Base-by-base conservation (phyloP, 2,113 vertebrate species). In the Takifugu bimaculatus region DNA sequence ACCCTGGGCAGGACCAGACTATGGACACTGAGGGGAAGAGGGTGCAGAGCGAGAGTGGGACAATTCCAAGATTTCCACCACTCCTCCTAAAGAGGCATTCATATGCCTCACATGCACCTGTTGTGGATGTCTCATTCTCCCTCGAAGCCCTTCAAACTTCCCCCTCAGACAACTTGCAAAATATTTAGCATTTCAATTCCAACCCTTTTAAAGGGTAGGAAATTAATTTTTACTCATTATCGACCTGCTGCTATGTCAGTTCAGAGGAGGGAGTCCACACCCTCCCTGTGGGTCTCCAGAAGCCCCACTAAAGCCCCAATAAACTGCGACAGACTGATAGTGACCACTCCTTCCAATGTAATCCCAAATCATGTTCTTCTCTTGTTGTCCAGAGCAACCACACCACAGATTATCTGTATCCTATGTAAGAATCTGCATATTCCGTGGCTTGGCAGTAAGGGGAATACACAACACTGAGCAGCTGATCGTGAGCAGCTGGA, bases 131-230 rank as follows among this genome's bases (percentile, higher is more conserved):
- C 54, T 52, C 57, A 45, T 64, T 63, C 70, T 81, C 80, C 79
- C 84, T 51, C 5, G 81, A 79, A 77, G 35, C 74, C 57, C n/a
- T 61, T 54, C 85, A 74, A 88, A 85, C 85, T 85, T 83, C 72
- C 72, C 71, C 53, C 67, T 57, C 63, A 63, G 74, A 76, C 70
- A 68, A 27, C 58, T 82, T 70, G 83, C 88, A 58, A 86, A 87
- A 87, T 85, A 83, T 88, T 89, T 88, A 90, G 63, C 73, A 84
- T 85, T 74, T 82, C 82, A 82, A 88, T 82, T 75, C 54, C 74
- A 57, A 50, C 69, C 59, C 79, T 57, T 82, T 83, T 77, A 74
- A 76, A 54, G 48, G 50, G 57, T 20, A 64, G 50, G 67, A 58
- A 63, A 70, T 65, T 7, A 39, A 6, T 2, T 39, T 35, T 35